These are phyloP conservation scores for Channa striata DNA, from an alignment of 2,797 vertebrate species.

Conservation along the genomic window DNA sequence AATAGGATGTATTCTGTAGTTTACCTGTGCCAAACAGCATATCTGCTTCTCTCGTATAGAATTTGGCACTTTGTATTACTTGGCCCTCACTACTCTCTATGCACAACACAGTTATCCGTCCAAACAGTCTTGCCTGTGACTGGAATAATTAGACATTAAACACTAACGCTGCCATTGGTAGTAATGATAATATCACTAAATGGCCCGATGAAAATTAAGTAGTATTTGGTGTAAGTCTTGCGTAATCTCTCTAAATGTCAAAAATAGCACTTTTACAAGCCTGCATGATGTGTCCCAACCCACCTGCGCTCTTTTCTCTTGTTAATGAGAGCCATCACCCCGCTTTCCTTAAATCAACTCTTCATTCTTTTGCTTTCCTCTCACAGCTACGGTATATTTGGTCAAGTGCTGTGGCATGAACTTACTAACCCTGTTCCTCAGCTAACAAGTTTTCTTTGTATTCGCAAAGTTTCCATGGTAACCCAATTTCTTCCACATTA, in stretches of 20 bases:
- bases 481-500: constrained; percentile 72
- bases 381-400: constrained; percentile 49
- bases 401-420: constrained; percentile 59
- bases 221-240: background rate
- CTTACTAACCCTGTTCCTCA: constrained; percentile 41
- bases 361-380: constrained; percentile 37
- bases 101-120: background rate
- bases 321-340: constrained; percentile 31
- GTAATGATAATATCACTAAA: constrained; percentile 4
- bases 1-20: constrained; percentile 18
- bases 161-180: background rate
- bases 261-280: constrained; percentile 11
- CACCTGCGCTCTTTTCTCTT: constrained; percentile 20
- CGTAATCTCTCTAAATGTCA: constrained; percentile 12
- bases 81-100: background rate
- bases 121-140: background rate
- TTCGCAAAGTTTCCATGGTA: constrained; percentile 69
- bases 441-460: constrained; percentile 71
- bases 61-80: constrained; percentile 28
- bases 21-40: constrained; percentile 20
- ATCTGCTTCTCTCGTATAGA: constrained; percentile 35
- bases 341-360: constrained; percentile 20
- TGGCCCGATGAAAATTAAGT: background rate
- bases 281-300: constrained; percentile 6
- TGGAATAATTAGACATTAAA: background rate